Conservation (phyloP, 2,888 invertebrate genomes). For the Xestia sexstrigata region DNA sequence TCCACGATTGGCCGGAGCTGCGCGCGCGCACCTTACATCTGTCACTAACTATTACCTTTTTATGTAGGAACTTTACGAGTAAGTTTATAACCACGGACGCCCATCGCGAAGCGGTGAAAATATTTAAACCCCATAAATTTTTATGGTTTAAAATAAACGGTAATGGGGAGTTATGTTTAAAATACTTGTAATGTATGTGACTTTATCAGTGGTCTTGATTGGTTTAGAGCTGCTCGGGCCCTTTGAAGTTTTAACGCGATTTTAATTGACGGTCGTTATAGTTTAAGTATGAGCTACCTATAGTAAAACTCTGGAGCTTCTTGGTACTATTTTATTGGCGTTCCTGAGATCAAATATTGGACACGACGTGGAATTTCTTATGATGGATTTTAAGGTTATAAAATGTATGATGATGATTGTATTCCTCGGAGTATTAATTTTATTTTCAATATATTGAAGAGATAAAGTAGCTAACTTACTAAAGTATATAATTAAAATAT, state of each 20-base stretch:
- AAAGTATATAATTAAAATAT: slow-evolving; percentile 10
- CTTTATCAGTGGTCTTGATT: slow-evolving; percentile 78
- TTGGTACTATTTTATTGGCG: slow-evolving; percentile 50
- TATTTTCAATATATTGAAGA: slow-evolving; percentile 23
- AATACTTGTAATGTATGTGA: slow-evolving; percentile 77
- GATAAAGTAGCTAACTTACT: slow-evolving; percentile 9
- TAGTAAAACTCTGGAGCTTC: slow-evolving; percentile 46
- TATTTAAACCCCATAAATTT: slow-evolving; percentile 86
- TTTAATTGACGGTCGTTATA: slow-evolving; percentile 73
- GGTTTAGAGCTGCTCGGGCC: slow-evolving; percentile 74
- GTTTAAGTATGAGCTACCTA: slow-evolving; percentile 66
- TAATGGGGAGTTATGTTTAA: slow-evolving; percentile 78
- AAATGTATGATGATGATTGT: slow-evolving; percentile 28
- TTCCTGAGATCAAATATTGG: slow-evolving; percentile 50
- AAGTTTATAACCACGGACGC: slow-evolving; percentile 72
- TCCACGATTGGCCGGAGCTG: slow-evolving; percentile 71
- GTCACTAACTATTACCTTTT: slow-evolving; percentile 79
- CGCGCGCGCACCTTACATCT: slow-evolving; percentile 75
- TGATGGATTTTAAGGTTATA: slow-evolving; percentile 36
- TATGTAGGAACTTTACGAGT: slow-evolving; percentile 73
- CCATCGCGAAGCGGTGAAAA: slow-evolving; percentile 81
- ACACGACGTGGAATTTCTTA: slow-evolving; percentile 33
- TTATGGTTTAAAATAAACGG: slow-evolving; percentile 81
- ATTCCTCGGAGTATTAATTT: slow-evolving; percentile 13
- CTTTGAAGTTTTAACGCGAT: slow-evolving; percentile 76